Conservation (phyloP, 2,888 invertebrate species). For the Campaea margaritaria region DNA sequence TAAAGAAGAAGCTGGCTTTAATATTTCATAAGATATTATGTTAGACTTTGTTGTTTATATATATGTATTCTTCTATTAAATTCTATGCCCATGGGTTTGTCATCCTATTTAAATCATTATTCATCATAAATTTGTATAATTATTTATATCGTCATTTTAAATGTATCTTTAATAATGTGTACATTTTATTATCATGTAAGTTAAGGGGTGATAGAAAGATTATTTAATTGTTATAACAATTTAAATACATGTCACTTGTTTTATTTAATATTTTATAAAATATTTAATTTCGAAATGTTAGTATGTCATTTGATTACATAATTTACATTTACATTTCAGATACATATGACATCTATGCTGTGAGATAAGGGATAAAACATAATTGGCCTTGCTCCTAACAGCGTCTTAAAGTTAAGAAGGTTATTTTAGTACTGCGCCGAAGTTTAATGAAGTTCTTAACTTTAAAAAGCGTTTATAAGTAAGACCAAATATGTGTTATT, state of each 20-base stretch:
- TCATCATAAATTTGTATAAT: slow-evolving; percentile 17
- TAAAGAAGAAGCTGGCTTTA: slow-evolving; percentile 73
- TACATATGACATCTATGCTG: too few relatives aligned
- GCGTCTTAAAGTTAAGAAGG: too few relatives aligned
- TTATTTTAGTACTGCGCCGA: too few relatives aligned
- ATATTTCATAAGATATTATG: slow-evolving; percentile 64
- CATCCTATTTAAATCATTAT: slow-evolving; percentile 19
- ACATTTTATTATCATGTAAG: slow-evolving; percentile 33
- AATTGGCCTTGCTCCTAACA: too few relatives aligned
- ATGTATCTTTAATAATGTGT: slow-evolving; percentile 36
- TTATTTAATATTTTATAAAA: slow-evolving; percentile 17
- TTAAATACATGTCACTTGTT: slow-evolving; percentile 51
- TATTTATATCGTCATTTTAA: slow-evolving; percentile 29
- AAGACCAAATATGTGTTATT: too few relatives aligned
- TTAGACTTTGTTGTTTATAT: slow-evolving; percentile 52
- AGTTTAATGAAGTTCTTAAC: too few relatives aligned
- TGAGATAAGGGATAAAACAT: too few relatives aligned
- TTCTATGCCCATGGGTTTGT: slow-evolving; percentile 17
- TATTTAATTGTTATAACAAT: slow-evolving; percentile 48
- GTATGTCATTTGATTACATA: too few relatives aligned
- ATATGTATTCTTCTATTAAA: slow-evolving; percentile 26
- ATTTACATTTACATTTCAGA: too few relatives aligned
- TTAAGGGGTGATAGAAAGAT: slow-evolving; percentile 33
- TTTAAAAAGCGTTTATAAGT: too few relatives aligned
- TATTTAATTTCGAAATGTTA: neutral